Evolutionary conservation across 2,888 invertebrate species (phyloP), one percentile per base, ranked within the genome.

Genomic region (Synergus umbraculus): DNA sequence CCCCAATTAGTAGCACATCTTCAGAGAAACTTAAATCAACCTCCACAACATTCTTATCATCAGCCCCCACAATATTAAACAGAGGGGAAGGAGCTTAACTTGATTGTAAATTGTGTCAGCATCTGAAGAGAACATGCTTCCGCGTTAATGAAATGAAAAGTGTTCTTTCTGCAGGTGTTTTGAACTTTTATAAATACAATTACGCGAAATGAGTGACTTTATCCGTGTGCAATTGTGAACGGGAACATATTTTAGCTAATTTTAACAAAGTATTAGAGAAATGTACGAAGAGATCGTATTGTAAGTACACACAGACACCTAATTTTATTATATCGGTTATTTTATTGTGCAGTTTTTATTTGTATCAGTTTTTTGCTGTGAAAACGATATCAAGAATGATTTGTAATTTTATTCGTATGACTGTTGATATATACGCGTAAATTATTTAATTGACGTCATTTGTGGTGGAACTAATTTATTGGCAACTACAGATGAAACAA

Each of bases 1-100:
- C 94, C 95, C 0, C 94, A 95, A 81, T 90, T 95, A 60, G 95
- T 95, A 4, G 95, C 95, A 0, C 95, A 95, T 89, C 91, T 95
- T 79, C 95, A 95, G 86, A 91, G 95, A 69, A 95, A 95, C 86
- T 93, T 95, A 91, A 93, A 90, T 82, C 92, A 92, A 85, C 92
- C 91, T 15, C 91, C 92, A 29, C 93, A 93, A 84, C 93, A 93
- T 89, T 93, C 93, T 43, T 94, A 94, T 88, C 93, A 94, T 90
- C 94, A 94, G 89, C 94, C 94, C 22, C 94, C 94, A 82, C 94
- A 94, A 81, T 94, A 94, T 87, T 92, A 91, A 89, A 83, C 78
- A 80, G 49, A 76, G 76, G 54, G n/a, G 4, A 37, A 65, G 22
- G n/a, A 15, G 13, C 12, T 18, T 13, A 54, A 76, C 13, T 22